A percentile compares a stretch with the other conserved stretches of the same genome.
Conservation (phyloP, 2,797 vertebrate species). For the Periophthalmus magnuspinnatus region DNA sequence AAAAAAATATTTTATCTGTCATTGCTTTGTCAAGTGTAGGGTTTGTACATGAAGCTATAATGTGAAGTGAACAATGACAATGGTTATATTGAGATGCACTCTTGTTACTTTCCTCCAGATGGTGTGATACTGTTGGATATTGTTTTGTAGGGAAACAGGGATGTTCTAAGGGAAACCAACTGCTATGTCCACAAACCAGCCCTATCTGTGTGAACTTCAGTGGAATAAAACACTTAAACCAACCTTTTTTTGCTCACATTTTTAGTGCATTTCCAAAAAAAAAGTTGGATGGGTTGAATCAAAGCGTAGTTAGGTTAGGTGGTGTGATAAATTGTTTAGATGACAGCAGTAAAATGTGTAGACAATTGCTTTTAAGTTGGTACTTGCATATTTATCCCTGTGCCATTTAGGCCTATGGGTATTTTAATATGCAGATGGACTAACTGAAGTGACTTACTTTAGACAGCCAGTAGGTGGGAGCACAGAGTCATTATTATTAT, state of each 20-base stretch:
- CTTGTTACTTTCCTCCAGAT: slow-evolving; percentile 61
- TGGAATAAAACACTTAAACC: slow-evolving; percentile 74
- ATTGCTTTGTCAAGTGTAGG: slow-evolving; percentile 65
- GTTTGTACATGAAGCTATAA: slow-evolving; percentile 62
- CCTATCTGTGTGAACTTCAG: slow-evolving; percentile 74
- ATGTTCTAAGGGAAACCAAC: slow-evolving; percentile 44
- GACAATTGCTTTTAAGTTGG: not conserved
- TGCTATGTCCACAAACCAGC: slow-evolving; percentile 65
- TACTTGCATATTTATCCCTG: too few species aligned
- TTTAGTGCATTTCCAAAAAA: not conserved
- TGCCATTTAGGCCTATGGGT: too few species aligned
- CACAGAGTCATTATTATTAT: slow-evolving; percentile 25
- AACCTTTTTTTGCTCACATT: slow-evolving; percentile 2
- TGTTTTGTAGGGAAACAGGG: slow-evolving; percentile 70
- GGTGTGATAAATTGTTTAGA: not conserved
- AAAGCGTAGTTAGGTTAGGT: too few species aligned
- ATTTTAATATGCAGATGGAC: too few species aligned
- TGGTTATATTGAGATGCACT: slow-evolving; percentile 61
- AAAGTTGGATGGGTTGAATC: too few species aligned
- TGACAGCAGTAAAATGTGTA: too few species aligned
- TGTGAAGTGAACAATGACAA: slow-evolving; percentile 64
- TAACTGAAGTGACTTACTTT: not conserved
- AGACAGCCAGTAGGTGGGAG: slow-evolving; percentile 61
- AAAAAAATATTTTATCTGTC: slow-evolving; percentile 52
- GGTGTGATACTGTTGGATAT: slow-evolving; percentile 64